Evolutionary conservation across 92 coral and sea anemone species (phyloP).

Genomic region (Hydrozoanthus gracilis): DNA sequence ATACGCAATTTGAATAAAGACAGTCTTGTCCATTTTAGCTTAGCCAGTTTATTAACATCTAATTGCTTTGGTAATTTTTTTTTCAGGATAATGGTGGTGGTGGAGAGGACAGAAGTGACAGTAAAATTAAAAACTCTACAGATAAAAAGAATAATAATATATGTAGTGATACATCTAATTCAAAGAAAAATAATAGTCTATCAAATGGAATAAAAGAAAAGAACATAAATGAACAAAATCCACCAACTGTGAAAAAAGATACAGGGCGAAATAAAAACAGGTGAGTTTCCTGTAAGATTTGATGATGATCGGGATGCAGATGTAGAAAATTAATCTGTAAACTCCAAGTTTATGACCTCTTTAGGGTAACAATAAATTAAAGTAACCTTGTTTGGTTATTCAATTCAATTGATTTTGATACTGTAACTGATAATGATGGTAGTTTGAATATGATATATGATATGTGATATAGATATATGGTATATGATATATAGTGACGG

Average conservation of each 20-base stretch:
- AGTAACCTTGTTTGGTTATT: too few species aligned
- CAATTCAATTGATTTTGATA: too few species aligned
- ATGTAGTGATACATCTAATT: slow-evolving; percentile 27
- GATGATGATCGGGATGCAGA: background rate
- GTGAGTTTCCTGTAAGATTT: background rate
- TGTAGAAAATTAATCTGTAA: too few species aligned
- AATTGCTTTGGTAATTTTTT: background rate
- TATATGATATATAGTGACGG: too few species aligned
- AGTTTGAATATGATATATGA: too few species aligned
- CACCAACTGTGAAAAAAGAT: slow-evolving; percentile 40
- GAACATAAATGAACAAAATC: slow-evolving; percentile 43
- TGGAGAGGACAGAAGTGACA: slow-evolving; percentile 12
- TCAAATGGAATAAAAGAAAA: slow-evolving; percentile 30
- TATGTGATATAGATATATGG: too few species aligned
- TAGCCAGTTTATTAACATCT: background rate
- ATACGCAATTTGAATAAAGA: too few species aligned
- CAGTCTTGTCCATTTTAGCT: too few species aligned
- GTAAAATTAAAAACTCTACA: slow-evolving; percentile 37
- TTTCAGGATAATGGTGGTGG: slow-evolving; percentile 25
- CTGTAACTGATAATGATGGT: too few species aligned
- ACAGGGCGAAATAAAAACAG: slow-evolving; percentile 30
- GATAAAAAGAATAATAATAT: slow-evolving; percentile 46
- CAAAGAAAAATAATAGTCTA: slow-evolving; percentile 35
- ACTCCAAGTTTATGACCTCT: too few species aligned
- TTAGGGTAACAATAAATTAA: too few species aligned